These are phyloP conservation scores for Microtus oregoni DNA, from an alignment of 2,113 vertebrate genomes.

Conservation along the genomic window DNA sequence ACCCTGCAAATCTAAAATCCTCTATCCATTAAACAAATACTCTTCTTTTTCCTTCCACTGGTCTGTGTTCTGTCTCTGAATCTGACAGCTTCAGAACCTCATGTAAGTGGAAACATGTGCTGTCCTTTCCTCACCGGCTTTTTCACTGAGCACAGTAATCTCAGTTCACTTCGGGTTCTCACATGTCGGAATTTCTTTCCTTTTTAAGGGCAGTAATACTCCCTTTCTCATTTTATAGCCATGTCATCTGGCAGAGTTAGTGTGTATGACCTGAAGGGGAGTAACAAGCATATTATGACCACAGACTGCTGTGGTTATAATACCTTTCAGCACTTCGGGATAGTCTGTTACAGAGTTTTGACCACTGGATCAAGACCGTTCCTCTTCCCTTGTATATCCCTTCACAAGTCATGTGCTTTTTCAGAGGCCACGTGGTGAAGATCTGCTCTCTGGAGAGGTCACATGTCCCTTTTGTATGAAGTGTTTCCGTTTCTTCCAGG, in stretches of 20 bases:
- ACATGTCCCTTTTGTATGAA: neutral
- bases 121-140: neutral
- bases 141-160: neutral
- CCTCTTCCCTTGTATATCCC: neutral
- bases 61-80: neutral
- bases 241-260: neutral
- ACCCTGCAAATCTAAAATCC: neutral
- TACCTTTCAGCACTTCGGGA: neutral
- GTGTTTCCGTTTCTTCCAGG: constrained; percentile 83
- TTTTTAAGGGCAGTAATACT: neutral
- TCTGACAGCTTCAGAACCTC: neutral
- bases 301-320: neutral
- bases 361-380: neutral
- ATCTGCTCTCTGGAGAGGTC: neutral
- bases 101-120: neutral
- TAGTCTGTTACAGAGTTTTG: neutral
- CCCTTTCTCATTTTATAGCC: neutral
- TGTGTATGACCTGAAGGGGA: neutral
- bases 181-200: neutral
- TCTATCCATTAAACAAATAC: neutral
- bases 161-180: neutral
- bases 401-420: neutral
- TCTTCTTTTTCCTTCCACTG: neutral
- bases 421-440: neutral
- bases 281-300: neutral